These are phyloP conservation scores for Rhinogobius similis DNA, from an alignment of 2,113 vertebrate species.

Conservation along the genomic window DNA sequence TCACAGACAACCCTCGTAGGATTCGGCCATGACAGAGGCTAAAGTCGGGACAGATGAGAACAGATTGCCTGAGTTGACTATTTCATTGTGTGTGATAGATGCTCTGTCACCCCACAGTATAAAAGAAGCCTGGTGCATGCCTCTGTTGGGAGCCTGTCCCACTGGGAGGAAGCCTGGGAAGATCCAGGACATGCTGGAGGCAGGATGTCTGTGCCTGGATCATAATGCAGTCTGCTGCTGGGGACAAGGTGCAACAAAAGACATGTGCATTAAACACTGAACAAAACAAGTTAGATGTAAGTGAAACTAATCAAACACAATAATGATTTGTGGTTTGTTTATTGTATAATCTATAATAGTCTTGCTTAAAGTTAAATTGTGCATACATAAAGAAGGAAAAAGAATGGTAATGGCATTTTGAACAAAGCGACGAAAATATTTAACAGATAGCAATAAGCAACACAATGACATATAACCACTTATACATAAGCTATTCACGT, in stretches of 20 bases:
- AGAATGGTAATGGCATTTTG: too few relatives aligned
- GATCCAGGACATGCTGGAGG: constrained; percentile 3
- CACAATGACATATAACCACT: too few relatives aligned
- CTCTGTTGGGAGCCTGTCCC: constrained; percentile 27
- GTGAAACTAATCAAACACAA: neutral
- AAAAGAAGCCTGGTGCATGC: constrained; percentile 16
- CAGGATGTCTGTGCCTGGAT: neutral
- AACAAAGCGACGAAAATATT: too few relatives aligned
- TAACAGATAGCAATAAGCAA: too few relatives aligned
- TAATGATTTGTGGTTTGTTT: neutral
- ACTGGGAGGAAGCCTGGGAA: constrained; percentile 2
- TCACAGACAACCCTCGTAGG: neutral
- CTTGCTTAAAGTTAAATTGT: neutral
- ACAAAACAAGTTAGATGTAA: neutral
- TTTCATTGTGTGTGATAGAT: neutral
- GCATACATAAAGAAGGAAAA: neutral
- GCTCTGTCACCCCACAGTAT: neutral
- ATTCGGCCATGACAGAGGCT: neutral
- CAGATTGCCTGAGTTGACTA: neutral
- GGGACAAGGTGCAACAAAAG: neutral
- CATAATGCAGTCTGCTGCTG: neutral
- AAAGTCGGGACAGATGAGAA: neutral
- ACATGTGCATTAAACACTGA: neutral
- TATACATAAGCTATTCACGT: too few relatives aligned
- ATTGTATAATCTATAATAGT: neutral